These are phyloP conservation scores for Phodopus roborovskii DNA, from an alignment of 2,113 vertebrate species.

Conservation along the genomic window DNA sequence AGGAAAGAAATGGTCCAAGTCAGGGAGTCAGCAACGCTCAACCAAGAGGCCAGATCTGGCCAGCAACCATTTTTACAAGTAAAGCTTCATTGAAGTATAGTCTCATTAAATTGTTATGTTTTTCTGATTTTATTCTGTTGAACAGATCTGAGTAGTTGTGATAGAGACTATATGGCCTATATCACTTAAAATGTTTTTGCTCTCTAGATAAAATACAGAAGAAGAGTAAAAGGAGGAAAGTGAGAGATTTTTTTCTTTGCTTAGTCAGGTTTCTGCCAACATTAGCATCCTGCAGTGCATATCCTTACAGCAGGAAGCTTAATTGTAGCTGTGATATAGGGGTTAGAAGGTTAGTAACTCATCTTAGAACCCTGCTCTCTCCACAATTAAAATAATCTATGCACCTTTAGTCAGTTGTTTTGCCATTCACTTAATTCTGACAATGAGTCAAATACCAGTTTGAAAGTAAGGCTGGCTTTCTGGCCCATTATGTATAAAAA, in stretches of 20 bases:
- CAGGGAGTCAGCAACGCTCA: background rate
- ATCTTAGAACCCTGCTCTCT: background rate
- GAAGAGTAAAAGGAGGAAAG: background rate
- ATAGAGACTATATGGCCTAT: background rate
- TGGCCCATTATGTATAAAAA: constrained; percentile 75
- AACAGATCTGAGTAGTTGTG: background rate
- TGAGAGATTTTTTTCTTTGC: background rate
- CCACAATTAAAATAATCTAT: constrained; percentile 72
- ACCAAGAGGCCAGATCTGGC: background rate
- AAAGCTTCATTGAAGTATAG: background rate
- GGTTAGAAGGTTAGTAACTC: constrained; percentile 38
- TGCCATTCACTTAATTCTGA: constrained; percentile 72
- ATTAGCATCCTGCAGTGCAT: constrained; percentile 1
- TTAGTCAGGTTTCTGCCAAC: constrained; percentile 33
- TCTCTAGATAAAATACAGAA: background rate
- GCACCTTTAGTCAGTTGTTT: constrained; percentile 52
- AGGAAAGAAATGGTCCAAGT: background rate
- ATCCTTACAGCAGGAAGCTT: constrained; percentile 35
- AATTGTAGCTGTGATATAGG: constrained; percentile 60
- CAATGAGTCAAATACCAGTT: constrained; percentile 75
- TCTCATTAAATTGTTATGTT: background rate
- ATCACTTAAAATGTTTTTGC: constrained; percentile 53
- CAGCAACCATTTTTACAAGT: background rate
- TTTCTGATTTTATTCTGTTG: background rate
- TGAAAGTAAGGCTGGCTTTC: constrained; percentile 78